phyloP scores from a whole-genome alignment of 2,797 vertebrate genomes.

The Fistularia tabacaria region DNA sequence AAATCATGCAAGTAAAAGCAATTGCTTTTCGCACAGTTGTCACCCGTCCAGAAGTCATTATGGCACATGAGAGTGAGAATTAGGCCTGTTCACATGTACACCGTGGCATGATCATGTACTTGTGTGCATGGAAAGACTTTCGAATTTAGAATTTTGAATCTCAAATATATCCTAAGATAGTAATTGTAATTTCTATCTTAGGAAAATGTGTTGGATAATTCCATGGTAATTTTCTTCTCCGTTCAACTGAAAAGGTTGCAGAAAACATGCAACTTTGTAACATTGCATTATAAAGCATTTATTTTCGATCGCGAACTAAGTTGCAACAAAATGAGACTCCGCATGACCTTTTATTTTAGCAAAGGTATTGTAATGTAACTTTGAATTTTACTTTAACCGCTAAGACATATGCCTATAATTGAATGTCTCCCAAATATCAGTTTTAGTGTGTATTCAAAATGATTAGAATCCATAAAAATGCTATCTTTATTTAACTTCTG shows the following conservation, averaged over 20 bases:
- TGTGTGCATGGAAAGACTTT: conserved; percentile 4
- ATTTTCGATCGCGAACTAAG: background rate
- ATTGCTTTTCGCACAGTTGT: no score
- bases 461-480: no score
- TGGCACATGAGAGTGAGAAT: conserved; percentile 2
- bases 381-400: no score
- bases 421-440: no score
- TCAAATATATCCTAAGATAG: background rate
- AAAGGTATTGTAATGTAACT: no score
- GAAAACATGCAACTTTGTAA: background rate
- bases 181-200: conserved; percentile 7
- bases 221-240: background rate
- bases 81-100: conserved; percentile 4
- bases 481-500: no score
- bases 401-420: no score
- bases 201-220: conserved; percentile 14
- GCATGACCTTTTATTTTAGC: no score
- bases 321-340: no score
- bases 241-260: background rate
- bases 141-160: background rate
- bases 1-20: no score
- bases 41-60: no score
- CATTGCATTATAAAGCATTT: background rate
- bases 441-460: no score
- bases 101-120: conserved; percentile 1